Evolutionary conservation across 2,113 vertebrate genomes (phyloP), one percentile per base, ranked within the genome.

Genomic region (Cynocephalus volans): DNA sequence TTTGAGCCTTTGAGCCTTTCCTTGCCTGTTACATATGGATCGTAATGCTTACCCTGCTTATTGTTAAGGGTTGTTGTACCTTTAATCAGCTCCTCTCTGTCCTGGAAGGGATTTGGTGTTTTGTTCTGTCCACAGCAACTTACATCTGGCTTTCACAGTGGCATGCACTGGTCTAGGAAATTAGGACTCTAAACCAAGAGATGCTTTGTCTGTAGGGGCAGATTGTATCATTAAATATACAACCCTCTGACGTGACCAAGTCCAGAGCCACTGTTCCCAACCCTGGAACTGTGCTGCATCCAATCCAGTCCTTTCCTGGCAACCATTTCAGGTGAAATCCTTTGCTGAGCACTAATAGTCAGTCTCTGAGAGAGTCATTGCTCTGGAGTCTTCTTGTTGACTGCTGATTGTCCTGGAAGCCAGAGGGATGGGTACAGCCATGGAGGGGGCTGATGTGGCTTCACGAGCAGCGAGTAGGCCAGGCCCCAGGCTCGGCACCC

Each of bases 101-200:
- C 33, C 33, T 89, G 33, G 4, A 26, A 79, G 60, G 52, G 67
- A 21, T 50, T 82, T 69, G 24, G 13, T 77, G 31, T 33, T 73
- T 89, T 82, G 17, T 24, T 67, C 75, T 81, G 67, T 56, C 64
- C 58, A 70, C 26, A 62, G 41, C 28, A 76, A 82, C 54, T 54
- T 92, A 82, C 8, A 50, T 41, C 58, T 86, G 62, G 41, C 31
- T 92, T 95, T 93, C 76, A 83, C 5, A 56, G 79, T 72, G 62
- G n/a, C 31, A 33, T 24, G 45, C 28, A n/a, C 4, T 83, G 26
- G 31, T 58, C 31, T 86, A n/a, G 23, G 11, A 60, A 85, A 18
- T 86, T 50, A 83, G 36, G 62, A 95, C 80, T 41, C 21, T 45
- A 64, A 85, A 4, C 33, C 72, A 85, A 77, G 58, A 90, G 45